Evolutionary conservation across 2,888 invertebrate species (phyloP), one percentile per base, ranked within the genome.

Genomic region (Drosophila borborema): DNA sequence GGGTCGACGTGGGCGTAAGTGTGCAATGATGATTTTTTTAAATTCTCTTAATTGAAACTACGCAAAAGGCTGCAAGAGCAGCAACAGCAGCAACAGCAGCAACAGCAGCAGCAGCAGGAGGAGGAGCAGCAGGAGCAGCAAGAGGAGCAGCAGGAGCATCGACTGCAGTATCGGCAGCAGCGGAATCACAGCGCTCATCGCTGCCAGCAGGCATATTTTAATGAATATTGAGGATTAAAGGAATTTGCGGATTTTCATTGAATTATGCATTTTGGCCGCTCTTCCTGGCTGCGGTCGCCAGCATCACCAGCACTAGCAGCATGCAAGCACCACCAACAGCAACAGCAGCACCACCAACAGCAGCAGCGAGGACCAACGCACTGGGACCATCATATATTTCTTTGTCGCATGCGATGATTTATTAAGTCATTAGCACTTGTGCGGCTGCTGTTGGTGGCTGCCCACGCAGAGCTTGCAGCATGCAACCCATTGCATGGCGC

Each of bases 181-280:
- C 38, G 45, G 71, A 81, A 77, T 75, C 82, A 81, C 72, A 72
- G 79, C 69, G 64, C 56, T 55, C 45, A 28, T 49, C 55, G 82
- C 64, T 46, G 73, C 77, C 71, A 67, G 60, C 72, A 76, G 85
- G 81, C 81, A 82, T 86, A 88, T 90, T 92, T 91, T 92, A 92
- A 92, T 92, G 92, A 92, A 92, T 92, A 92, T 92, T 91, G 91
- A 91, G 92, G 92, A 92, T 92, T 92, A 92, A 92, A 92, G 92
- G 92, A 92, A 92, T 92, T 92, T 88, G 92, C 84, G 92, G 92
- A 92, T 92, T 92, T 92, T 91, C 91, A 92, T 92, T 92, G 91
- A 92, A 92, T 92, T 92, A 92, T 91, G 89, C 85, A 91, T 89
- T 90, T 89, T 86, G 78, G 78, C 76, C 77, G 64, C 76, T 90